phyloP scores from a whole-genome alignment of 2,797 vertebrate species.

The Alectoris magna region DNA sequence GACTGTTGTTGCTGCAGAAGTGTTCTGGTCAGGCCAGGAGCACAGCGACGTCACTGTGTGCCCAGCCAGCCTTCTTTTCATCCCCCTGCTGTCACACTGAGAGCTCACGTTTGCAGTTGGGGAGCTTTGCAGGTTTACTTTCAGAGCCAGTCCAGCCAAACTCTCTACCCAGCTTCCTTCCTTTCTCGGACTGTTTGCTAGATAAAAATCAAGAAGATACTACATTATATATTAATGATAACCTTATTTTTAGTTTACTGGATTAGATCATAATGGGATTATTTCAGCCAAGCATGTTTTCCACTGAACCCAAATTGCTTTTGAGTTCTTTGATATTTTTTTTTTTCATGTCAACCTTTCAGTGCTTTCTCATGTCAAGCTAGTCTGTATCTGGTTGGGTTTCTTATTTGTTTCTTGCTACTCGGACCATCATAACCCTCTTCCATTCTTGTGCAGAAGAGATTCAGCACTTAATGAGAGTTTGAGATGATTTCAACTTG shows the following conservation, averaged over 20 bases:
- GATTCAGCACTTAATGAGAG: not conserved
- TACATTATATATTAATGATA: not conserved
- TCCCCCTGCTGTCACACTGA: not conserved
- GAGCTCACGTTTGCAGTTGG: not conserved
- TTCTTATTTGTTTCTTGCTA: not conserved
- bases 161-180: not conserved
- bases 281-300: conserved; percentile 34
- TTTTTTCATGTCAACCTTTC: not conserved
- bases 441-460: not conserved
- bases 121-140: not conserved
- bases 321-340: not conserved
- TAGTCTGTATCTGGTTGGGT: not conserved
- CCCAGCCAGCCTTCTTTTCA: not conserved
- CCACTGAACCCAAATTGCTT: not conserved
- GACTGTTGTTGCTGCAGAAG: rapidly evolving
- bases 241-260: conserved; percentile 37
- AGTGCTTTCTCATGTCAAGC: not conserved
- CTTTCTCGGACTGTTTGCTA: not conserved
- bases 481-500: not conserved
- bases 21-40: not conserved
- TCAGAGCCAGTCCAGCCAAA: not conserved
- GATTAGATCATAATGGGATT: conserved; percentile 44
- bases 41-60: rapidly evolving
- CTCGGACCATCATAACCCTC: not conserved
- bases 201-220: not conserved